Base-by-base conservation (phyloP, 2,113 vertebrate species). In the Rhizomys pruinosus region DNA sequence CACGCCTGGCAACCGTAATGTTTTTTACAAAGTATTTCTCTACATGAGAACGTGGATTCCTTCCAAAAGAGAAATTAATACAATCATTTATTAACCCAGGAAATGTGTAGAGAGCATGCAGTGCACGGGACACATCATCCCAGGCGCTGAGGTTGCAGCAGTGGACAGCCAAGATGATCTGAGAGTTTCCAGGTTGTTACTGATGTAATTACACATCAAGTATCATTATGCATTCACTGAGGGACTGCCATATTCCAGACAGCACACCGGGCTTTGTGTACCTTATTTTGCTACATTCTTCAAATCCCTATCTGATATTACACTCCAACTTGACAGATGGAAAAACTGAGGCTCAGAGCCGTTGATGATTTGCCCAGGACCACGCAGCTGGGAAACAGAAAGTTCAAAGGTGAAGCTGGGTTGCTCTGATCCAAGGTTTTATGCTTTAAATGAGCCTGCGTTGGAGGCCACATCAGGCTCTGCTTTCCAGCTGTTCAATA, bases 51-150 rank as follows among this genome's bases (percentile, higher is more conserved):
- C 39, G 68, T 7, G 77, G n/a, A 16, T 78, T 22, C 73, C 69
- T 77, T 72, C 57, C 72, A 73, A 80, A 92, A 88, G 44, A 25
- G n/a, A 81, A 85, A 81, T 23, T 39, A 57, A 20, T 19, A 7
- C 12, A 12, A 52, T 57, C 61, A n/a, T 68, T 47, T 63, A 89
- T 72, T 78, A 34, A 81, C 11, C 29, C 25, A 61, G 89, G n/a
- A 91, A 71, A 61, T 57, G 47, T 66, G 66, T 61, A 59, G 11
- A 71, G 61, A 94, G 77, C 25, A 86, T 81, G 72, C 72, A 86
- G 13, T 79, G 20, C 32, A 78, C 2, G 27, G 42, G 29, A 57
- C 63, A 57, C 64, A 61, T 11, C 32, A 16, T 25, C 6, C 19
- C 2, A 84, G 44, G 17, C 7, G 47, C 19, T 63, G 47, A 64